Conservation (phyloP, 2,888 invertebrate genomes). For the Loripinus fragilis region DNA sequence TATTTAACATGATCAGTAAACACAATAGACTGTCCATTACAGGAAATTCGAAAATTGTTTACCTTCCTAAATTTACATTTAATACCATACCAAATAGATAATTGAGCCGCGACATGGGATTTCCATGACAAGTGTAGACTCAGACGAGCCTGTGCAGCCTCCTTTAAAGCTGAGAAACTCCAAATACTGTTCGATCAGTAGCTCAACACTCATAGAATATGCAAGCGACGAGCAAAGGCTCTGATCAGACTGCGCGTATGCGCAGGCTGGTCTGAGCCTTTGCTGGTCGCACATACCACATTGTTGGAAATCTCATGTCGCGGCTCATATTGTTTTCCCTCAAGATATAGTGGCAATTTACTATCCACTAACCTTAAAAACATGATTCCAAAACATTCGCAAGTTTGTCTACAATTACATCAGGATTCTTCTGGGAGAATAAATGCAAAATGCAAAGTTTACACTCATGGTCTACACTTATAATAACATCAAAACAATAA, state of each 20-base stretch:
- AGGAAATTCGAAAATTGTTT: not conserved
- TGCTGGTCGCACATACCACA: too few species aligned
- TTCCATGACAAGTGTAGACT: too few species aligned
- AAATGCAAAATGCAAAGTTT: constrained; percentile 10
- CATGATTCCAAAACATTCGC: not conserved
- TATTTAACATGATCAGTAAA: not conserved
- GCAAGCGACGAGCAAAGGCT: too few species aligned
- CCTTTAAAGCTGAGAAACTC: too few species aligned
- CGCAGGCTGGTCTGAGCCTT: too few species aligned
- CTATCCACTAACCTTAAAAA: constrained; percentile 1
- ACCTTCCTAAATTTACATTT: not conserved
- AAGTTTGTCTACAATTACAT: constrained; percentile 2
- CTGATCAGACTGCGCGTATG: too few species aligned
- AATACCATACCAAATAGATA: not conserved
- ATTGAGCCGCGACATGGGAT: too few species aligned
- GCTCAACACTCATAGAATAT: too few species aligned
- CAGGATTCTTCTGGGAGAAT: constrained; percentile 2
- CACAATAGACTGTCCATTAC: constrained; percentile 1
- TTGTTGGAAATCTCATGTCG: too few species aligned
- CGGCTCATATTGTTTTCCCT: not conserved
- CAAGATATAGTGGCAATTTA: not conserved
- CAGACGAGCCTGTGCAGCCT: too few species aligned
- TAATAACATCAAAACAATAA: constrained; percentile 10
- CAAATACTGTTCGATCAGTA: too few species aligned
- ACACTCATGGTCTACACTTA: not conserved